These are phyloP conservation scores for Strigamia transsilvanica DNA, from an alignment of 2,888 invertebrate species.

Conservation along the genomic window DNA sequence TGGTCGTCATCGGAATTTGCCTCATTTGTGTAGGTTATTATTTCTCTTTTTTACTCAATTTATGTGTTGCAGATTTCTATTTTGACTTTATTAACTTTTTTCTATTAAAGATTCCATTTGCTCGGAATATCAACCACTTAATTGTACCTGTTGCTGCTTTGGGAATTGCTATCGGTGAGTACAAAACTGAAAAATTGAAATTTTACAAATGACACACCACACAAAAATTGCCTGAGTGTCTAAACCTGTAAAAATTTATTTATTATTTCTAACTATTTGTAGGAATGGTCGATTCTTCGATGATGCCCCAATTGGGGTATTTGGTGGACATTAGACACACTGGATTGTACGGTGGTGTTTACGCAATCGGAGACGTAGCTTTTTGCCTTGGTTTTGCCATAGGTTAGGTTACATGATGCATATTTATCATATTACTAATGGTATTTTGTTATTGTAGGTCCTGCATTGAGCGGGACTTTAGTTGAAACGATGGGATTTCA, in stretches of 20 bases:
- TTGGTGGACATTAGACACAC: slow-evolving; percentile 96
- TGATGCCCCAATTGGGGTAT: slow-evolving; percentile 99
- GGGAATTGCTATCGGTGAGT: slow-evolving; percentile 92
- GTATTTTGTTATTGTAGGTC: slow-evolving; percentile 73
- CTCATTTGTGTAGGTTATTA: slow-evolving; percentile 82
- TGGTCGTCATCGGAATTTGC: slow-evolving; percentile 92
- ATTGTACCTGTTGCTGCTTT: slow-evolving; percentile 96
- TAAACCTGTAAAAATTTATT: too few species aligned
- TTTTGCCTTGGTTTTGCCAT: slow-evolving; percentile 98
- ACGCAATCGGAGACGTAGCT: slow-evolving; percentile 98
- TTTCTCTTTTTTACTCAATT: background rate
- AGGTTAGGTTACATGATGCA: slow-evolving; percentile 68
- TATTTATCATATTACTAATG: background rate
- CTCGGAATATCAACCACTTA: slow-evolving; percentile 86
- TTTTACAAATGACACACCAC: too few species aligned
- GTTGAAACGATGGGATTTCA: slow-evolving; percentile 95
- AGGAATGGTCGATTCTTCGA: slow-evolving; percentile 98
- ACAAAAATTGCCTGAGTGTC: too few species aligned
- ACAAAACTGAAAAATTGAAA: background rate
- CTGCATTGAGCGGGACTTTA: slow-evolving; percentile 89
- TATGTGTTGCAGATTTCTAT: background rate
- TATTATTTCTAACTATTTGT: too few species aligned
- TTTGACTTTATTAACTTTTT: background rate
- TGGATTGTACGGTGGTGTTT: slow-evolving; percentile 99
- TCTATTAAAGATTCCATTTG: slow-evolving; percentile 84